A percentile compares a stretch with the other conserved stretches of the same genome.
These are phyloP conservation scores for Nysson spinosus DNA, from an alignment of 2,888 invertebrate genomes.

Conservation along the genomic window DNA sequence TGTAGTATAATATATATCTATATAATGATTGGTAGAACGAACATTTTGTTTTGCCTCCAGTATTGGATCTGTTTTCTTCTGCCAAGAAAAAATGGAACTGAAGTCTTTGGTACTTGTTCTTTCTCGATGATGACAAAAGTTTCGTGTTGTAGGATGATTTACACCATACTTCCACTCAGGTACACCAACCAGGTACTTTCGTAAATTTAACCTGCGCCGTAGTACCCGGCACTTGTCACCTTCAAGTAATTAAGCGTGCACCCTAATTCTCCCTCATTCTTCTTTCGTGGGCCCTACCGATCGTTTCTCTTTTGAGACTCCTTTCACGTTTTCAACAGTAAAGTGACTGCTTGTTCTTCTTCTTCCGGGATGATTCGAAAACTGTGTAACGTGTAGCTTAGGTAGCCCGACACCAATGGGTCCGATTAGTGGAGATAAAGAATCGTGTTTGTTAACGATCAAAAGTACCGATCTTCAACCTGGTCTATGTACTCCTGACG, in stretches of 20 bases:
- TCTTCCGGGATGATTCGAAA: conserved; percentile 23
- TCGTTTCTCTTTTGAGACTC: conserved; percentile 27
- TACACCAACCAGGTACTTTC: conserved; percentile 37
- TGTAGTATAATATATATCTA: background rate
- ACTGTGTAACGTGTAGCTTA: conserved; percentile 45
- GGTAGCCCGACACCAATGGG: conserved; percentile 52
- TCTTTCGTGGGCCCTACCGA: conserved; percentile 1
- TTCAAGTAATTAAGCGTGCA: conserved; percentile 68
- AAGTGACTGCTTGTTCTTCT: conserved; percentile 40
- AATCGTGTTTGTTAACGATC: conserved; percentile 57
- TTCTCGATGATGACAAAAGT: conserved; percentile 25
- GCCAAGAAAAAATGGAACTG: conserved; percentile 17
- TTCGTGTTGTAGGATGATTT: conserved; percentile 61
- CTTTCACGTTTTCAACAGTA: conserved; percentile 12
- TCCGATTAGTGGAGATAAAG: conserved; percentile 55
- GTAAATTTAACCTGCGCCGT: conserved; percentile 25
- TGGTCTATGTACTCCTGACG: too few species aligned
- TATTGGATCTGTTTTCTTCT: conserved; percentile 2
- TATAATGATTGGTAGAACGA: background rate
- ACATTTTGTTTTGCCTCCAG: too few species aligned
- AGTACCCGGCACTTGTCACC: conserved; percentile 62
- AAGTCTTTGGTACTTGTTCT: conserved; percentile 5
- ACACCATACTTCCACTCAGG: conserved; percentile 50
- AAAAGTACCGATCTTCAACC: conserved; percentile 62
- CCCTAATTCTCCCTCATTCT: conserved; percentile 53